A percentile compares a stretch with the other conserved stretches of the same genome.
phyloP scores from a whole-genome alignment of 2,797 vertebrate genomes.

The Acipenser ruthenus region DNA sequence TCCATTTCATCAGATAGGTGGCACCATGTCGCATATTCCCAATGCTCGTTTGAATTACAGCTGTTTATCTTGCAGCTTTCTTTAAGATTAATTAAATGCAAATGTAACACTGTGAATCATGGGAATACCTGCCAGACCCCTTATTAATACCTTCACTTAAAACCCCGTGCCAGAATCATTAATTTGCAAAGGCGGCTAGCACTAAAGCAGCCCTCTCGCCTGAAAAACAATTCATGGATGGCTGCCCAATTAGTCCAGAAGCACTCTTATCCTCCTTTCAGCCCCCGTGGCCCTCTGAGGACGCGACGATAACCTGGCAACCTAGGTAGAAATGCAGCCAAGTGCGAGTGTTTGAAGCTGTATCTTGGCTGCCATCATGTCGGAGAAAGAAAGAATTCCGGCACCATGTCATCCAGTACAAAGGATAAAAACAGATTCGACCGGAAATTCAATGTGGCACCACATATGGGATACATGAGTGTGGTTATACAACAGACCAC shows the following conservation, averaged over 20 bases:
- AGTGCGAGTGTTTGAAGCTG: constrained; percentile 69
- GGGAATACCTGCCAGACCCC: constrained; percentile 74
- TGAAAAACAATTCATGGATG: constrained; percentile 52
- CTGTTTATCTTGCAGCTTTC: constrained; percentile 78
- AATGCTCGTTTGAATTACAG: constrained; percentile 67
- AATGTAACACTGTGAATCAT: constrained; percentile 65
- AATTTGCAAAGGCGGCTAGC: constrained; percentile 52
- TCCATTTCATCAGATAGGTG: constrained; percentile 61
- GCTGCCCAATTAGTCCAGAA: constrained; percentile 62
- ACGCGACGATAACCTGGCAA: constrained; percentile 75
- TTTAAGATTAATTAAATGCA: constrained; percentile 78
- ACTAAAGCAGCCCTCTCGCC: constrained; percentile 51
- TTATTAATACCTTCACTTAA: constrained; percentile 78
- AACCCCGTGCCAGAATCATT: constrained; percentile 65
- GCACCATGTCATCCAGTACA: constrained; percentile 76
- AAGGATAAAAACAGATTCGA: constrained; percentile 72
- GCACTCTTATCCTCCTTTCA: constrained; percentile 53
- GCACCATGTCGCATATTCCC: constrained; percentile 54
- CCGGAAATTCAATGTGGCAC: constrained; percentile 91
- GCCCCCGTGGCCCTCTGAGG: constrained; percentile 67
- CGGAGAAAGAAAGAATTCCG: constrained; percentile 69
- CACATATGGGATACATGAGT: constrained; percentile 91
- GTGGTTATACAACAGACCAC: constrained; percentile 78
- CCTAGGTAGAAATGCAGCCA: constrained; percentile 68
- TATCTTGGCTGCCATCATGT: constrained; percentile 66